phyloP scores from a whole-genome alignment of 2,888 invertebrate species.

The Phaonia tiefii region DNA sequence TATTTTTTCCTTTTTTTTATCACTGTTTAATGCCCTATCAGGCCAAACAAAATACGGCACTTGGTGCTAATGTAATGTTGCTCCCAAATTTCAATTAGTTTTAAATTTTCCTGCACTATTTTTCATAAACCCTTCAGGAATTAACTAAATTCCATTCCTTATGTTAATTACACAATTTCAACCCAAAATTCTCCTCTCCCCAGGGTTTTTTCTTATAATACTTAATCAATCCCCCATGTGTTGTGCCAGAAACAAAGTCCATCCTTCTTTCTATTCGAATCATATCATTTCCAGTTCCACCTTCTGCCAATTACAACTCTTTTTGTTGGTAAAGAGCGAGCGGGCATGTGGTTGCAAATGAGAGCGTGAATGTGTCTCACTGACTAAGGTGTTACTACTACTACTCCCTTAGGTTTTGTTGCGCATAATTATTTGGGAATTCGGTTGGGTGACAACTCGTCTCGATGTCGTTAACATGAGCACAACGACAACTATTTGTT shows the following conservation, averaged over 20 bases:
- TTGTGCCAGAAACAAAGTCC: not conserved
- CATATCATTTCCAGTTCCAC: not conserved
- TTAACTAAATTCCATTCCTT: not conserved
- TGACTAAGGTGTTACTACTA: not conserved
- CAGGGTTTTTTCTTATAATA: not conserved
- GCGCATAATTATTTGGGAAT: constrained; percentile 14
- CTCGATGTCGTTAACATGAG: constrained; percentile 43
- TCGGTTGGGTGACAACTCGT: constrained; percentile 29
- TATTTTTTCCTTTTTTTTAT: no score
- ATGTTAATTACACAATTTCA: not conserved
- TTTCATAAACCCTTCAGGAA: no score
- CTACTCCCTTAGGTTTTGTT: constrained; percentile 6
- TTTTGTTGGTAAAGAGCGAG: constrained; percentile 20
- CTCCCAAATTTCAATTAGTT: no score
- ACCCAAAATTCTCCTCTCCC: constrained; percentile 1
- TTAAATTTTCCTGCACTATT: no score
- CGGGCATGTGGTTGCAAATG: constrained; percentile 18
- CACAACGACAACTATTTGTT: constrained; percentile 50
- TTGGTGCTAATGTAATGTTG: no score
- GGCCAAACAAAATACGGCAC: no score
- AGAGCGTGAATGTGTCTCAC: not conserved
- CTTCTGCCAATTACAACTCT: constrained; percentile 34
- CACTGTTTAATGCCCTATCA: no score
- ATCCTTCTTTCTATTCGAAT: no score
- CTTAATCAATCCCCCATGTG: not conserved